Percentiles rank a stretch among this genome's conserved stretches.
Evolutionary conservation across 2,113 vertebrate species (phyloP).

Genomic region (Albula goreensis): DNA sequence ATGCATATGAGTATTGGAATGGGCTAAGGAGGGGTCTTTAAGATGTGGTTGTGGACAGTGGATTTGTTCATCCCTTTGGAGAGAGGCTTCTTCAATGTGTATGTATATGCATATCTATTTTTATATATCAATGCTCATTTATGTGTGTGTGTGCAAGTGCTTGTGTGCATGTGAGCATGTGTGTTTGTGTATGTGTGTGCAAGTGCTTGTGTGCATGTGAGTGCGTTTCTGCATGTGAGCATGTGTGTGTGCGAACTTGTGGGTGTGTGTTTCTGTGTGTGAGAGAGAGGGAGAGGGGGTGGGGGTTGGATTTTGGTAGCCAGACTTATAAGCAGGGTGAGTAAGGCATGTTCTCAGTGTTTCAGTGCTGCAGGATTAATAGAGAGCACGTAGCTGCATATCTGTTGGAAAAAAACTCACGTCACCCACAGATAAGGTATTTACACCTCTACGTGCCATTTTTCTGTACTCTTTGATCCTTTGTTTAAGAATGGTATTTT

Average conservation of each 20-base stretch:
- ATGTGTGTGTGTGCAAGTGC: neutral
- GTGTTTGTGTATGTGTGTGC: constrained; percentile 17
- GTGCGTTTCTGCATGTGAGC: constrained; percentile 20
- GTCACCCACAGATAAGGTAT: constrained; percentile 24
- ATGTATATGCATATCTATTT: neutral
- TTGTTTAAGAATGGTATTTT: neutral
- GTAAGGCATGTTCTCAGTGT: constrained; percentile 45
- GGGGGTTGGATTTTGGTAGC: neutral
- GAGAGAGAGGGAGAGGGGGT: constrained; percentile 7
- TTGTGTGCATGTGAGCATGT: neutral
- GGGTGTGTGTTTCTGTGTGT: neutral
- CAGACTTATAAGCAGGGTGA: constrained; percentile 54
- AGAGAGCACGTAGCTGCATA: constrained; percentile 26
- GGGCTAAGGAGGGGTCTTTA: neutral
- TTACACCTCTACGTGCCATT: neutral
- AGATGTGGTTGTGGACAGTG: neutral
- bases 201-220: neutral
- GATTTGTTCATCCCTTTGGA: no score
- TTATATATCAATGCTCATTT: neutral
- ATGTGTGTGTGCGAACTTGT: neutral
- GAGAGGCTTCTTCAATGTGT: no score
- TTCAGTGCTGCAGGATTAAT: constrained; percentile 21
- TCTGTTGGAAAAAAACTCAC: constrained; percentile 21
- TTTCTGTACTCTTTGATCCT: neutral
- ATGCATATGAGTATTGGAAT: neutral